These are phyloP conservation scores for Limnodromus scolopaceus DNA, from an alignment of 2,797 vertebrate genomes.

Conservation along the genomic window DNA sequence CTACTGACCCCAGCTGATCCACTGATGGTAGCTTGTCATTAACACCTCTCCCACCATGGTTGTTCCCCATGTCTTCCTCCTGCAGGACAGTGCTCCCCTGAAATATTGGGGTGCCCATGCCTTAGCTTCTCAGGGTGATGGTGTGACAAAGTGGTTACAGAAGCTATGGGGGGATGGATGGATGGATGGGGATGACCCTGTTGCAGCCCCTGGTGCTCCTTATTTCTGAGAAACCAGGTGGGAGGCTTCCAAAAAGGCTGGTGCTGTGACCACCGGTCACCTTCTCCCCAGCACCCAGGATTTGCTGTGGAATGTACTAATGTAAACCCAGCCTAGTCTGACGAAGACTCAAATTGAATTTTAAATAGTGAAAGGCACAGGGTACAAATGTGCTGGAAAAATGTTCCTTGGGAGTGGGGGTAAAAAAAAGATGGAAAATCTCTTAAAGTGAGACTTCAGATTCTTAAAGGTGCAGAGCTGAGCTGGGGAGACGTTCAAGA, in stretches of 20 bases:
- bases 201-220: not conserved
- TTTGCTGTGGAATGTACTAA: not conserved
- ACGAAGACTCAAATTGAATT: not conserved
- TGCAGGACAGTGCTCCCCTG: not conserved
- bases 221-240: not conserved
- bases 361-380: not conserved
- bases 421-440: not conserved
- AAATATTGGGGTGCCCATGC: fast-evolving
- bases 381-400: not conserved
- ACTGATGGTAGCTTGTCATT: fast-evolving
- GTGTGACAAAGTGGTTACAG: not conserved
- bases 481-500: not conserved
- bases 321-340: not conserved
- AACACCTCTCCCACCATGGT: too few relatives aligned
- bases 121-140: fast-evolving
- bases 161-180: not conserved
- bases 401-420: not conserved
- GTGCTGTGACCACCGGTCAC: not conserved
- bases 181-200: not conserved
- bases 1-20: not conserved
- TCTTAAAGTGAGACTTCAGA: not conserved
- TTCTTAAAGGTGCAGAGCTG: not conserved
- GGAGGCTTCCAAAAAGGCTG: not conserved
- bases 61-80: not conserved
- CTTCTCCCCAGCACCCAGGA: not conserved